A percentile compares a stretch with the other conserved stretches of the same genome.
Conservation (phyloP, 92 coral and sea anemone genomes). For the Phenganax stokvisi region DNA sequence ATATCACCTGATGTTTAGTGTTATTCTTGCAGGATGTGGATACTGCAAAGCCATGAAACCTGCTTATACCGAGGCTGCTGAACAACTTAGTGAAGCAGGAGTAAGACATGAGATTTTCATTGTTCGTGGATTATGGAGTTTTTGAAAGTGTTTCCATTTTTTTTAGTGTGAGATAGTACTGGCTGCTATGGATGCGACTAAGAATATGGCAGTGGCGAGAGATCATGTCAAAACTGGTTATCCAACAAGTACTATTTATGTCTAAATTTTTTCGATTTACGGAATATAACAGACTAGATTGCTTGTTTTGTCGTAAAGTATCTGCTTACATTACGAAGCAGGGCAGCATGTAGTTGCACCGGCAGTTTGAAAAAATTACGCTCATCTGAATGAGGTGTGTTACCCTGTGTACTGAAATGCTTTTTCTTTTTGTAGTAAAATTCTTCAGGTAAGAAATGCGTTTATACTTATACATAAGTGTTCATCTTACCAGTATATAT, state of each 20-base stretch:
- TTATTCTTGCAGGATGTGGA: constrained; percentile 70
- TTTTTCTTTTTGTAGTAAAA: constrained; percentile 23
- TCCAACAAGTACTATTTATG: constrained; percentile 55
- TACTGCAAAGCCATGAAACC: constrained; percentile 87
- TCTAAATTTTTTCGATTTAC: background rate
- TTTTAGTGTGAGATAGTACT: constrained; percentile 61
- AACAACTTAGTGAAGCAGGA: constrained; percentile 66
- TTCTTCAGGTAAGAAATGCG: constrained; percentile 50
- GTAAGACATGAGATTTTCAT: constrained; percentile 40
- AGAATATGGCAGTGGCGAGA: constrained; percentile 48
- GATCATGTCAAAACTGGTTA: constrained; percentile 57
- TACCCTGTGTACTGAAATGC: background rate
- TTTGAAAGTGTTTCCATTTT: background rate
- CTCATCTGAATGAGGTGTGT: no score
- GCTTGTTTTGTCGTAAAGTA: no score
- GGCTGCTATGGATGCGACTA: constrained; percentile 81
- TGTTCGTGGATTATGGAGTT: background rate
- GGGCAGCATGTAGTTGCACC: no score
- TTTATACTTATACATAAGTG: background rate
- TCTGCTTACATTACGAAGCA: no score
- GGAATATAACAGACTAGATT: background rate
- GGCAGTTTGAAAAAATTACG: no score
- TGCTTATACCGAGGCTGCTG: constrained; percentile 74
- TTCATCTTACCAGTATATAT: background rate
- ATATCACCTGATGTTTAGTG: background rate